Evolutionary conservation across 2,888 invertebrate genomes (phyloP), one percentile per base, ranked within the genome.

Genomic region (Xanthorhoe spadicearia): DNA sequence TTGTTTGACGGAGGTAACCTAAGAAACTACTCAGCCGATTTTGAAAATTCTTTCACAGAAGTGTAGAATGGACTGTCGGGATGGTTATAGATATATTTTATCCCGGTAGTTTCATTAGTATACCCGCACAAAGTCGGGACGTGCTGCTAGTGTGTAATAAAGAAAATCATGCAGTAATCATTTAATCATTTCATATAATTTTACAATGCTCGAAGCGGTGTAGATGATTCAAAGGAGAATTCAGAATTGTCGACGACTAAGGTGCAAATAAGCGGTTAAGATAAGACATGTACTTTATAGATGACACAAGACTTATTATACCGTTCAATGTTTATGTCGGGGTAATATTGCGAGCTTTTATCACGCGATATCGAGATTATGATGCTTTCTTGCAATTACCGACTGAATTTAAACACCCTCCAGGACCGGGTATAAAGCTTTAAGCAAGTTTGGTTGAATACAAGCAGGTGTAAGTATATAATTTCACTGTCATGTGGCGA

Each of bases 291-390:
- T 57, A 46, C 15, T 43, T 17, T 18, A 58, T 28, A 64, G 49
- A 58, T 50, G 63, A 68, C 58, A 60, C 53, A 55, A 35, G 66
- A 61, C 62, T 69, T 59, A 66, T 66, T 69, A 65, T 18, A 64
- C 66, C 50, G 61, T 54, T 55, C 66, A 66, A 69, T 68, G 69
- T 70, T 61, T 67, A 64, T 69, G 61, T n/a, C 58, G 65, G 56
- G 53, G 54, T 60, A 49, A 55, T 63, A 61, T 65, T 67, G 68
- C 51, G 51, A 49, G 32, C 52, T 61, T 38, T 38, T 50, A 71
- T 66, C 70, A 74, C 70, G 72, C 65, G 64, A 72, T 72, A 62
- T 53, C 35, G 53, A 55, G 68, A 74, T 72, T 69, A 72, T 50
- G 52, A 65, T 55, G 58, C 64, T 70, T 68, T 68, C 67, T 60